These are phyloP conservation scores for Tribolium castaneum DNA, from an alignment of 1,140 invertebrate species.

Conservation along the genomic window DNA sequence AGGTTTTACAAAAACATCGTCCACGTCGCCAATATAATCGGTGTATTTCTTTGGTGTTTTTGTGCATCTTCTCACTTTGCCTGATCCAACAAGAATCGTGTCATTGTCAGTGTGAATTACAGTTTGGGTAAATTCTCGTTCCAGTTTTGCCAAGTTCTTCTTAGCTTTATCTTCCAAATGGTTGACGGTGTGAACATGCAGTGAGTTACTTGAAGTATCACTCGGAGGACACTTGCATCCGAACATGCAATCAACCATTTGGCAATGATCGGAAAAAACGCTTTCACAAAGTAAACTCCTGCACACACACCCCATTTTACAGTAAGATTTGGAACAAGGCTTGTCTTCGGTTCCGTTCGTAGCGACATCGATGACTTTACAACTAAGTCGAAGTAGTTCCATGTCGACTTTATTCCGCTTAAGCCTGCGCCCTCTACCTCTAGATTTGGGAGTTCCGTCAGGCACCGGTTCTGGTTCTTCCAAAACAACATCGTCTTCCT, in stretches of 20 bases:
- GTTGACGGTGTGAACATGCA: conserved; percentile 58
- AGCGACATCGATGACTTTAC: conserved; percentile 62
- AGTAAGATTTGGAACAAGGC: conserved; percentile 61
- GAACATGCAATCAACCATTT: conserved; percentile 64
- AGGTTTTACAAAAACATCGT: conserved; percentile 1
- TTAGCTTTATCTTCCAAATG: conserved; percentile 63
- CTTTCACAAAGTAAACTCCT: conserved; percentile 59
- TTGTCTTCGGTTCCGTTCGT: conserved; percentile 43
- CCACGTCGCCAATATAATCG: conserved; percentile 58
- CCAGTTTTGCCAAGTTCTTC: conserved; percentile 62
- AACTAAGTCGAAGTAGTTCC: conserved; percentile 62
- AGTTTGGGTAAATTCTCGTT: conserved; percentile 65
- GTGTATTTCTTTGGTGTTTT: conserved; percentile 62
- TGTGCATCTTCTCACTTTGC: conserved; percentile 58
- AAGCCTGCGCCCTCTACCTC: conserved; percentile 28
- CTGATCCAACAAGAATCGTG: conserved; percentile 62
- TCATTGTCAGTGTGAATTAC: conserved; percentile 63
- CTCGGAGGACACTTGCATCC: conserved; percentile 61
- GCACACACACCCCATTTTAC: conserved; percentile 66
- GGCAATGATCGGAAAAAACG: conserved; percentile 62
- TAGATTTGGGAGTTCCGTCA: conserved; percentile 6
- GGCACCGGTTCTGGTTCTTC: conserved; percentile 23
- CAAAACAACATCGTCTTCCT: conserved; percentile 54
- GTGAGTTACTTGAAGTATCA: conserved; percentile 31
- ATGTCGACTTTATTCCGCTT: conserved; percentile 52